A percentile compares a stretch with the other conserved stretches of the same genome.
phyloP scores from a whole-genome alignment of 2,888 invertebrate genomes.

The Caenorhabditis macrosperma region DNA sequence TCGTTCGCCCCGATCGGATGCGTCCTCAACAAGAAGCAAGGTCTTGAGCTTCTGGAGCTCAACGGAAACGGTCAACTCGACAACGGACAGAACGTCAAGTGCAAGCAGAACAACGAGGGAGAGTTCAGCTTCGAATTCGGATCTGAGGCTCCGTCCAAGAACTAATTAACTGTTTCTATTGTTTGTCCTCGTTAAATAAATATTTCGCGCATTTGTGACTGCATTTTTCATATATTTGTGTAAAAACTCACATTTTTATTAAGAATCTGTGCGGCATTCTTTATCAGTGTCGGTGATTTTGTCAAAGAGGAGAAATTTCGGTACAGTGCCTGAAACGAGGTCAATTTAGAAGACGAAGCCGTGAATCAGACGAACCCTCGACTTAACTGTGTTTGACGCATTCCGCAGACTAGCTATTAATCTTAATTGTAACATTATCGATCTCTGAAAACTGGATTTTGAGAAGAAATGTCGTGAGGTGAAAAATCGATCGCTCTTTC shows the following conservation, averaged over 20 bases:
- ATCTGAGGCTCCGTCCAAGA: conserved; percentile 12
- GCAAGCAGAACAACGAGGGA: conserved; percentile 57
- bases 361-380: conserved; percentile 2
- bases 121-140: conserved; percentile 58
- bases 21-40: conserved; percentile 50
- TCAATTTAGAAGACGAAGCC: neutral
- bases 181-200: neutral
- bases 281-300: conserved; percentile 25
- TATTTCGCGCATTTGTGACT: conserved; percentile 14
- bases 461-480: neutral
- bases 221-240: neutral
- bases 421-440: conserved; percentile 49
- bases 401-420: conserved; percentile 37
- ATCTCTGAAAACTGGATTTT: conserved; percentile 47
- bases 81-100: conserved; percentile 53
- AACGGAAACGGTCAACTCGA: conserved; percentile 37
- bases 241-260: conserved; percentile 44
- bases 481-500: conserved; percentile 20
- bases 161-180: conserved; percentile 4
- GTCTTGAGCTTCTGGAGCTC: conserved; percentile 30
- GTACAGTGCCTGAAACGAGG: conserved; percentile 29
- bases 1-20: conserved; percentile 54
- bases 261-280: conserved; percentile 33
- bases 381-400: conserved; percentile 12
- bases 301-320: conserved; percentile 43